phyloP scores from a whole-genome alignment of 2,888 invertebrate species.

The Apamea monoglypha region DNA sequence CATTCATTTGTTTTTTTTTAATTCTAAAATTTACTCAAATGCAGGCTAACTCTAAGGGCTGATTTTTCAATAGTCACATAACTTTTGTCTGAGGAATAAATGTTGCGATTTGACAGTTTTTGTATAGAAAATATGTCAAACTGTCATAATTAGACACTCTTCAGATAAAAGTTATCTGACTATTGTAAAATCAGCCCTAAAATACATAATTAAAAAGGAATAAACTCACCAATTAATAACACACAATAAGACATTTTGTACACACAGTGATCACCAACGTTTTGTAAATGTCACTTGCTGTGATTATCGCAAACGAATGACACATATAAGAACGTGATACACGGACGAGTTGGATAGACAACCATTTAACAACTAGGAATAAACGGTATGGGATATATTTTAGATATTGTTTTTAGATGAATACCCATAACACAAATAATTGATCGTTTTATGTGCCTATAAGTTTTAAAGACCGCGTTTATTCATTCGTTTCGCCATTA shows the following conservation, averaged over 20 bases:
- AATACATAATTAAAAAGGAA: constrained; percentile 39
- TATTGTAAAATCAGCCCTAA: not conserved
- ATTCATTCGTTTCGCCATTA: not conserved
- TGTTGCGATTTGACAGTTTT: not conserved
- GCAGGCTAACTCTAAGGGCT: too few relatives aligned
- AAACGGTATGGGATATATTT: not conserved
- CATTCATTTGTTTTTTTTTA: not conserved
- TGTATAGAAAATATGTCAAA: not conserved
- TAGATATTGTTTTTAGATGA: not conserved
- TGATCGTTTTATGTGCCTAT: not conserved
- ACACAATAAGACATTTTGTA: constrained; percentile 74
- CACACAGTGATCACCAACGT: constrained; percentile 61
- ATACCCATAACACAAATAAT: not conserved
- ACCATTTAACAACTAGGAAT: not conserved
- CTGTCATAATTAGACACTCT: not conserved
- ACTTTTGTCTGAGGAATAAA: not conserved
- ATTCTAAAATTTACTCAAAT: not conserved
- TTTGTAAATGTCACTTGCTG: constrained; percentile 74
- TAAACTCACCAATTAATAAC: constrained; percentile 77
- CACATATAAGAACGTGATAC: constrained; percentile 74
- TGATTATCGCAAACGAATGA: constrained; percentile 73
- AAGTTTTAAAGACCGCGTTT: not conserved
- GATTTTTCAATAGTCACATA: not conserved
- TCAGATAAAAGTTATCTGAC: not conserved
- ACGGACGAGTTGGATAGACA: constrained; percentile 60